Conservation (phyloP, 2,888 invertebrate species). For the Dryadula phaetusa region DNA sequence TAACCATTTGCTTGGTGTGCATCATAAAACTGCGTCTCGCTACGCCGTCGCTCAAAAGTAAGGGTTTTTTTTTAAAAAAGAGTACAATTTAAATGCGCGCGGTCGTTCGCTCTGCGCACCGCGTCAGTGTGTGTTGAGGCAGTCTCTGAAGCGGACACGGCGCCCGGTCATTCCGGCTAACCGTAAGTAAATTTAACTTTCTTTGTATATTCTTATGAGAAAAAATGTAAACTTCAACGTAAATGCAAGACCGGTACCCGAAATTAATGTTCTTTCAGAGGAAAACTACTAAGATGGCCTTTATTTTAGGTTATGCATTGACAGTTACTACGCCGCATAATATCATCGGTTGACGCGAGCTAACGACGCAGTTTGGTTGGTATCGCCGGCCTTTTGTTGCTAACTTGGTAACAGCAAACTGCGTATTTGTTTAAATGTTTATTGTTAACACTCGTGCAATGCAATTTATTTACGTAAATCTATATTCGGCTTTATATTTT, state of each 20-base stretch:
- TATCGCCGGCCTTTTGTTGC: conserved; percentile 75
- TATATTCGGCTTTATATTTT: background rate
- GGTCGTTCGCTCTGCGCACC: conserved; percentile 62
- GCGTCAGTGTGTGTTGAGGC: conserved; percentile 68
- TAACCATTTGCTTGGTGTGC: conserved; percentile 49
- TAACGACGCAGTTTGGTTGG: conserved; percentile 72
- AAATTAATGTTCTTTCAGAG: conserved; percentile 33
- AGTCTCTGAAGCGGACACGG: conserved; percentile 64
- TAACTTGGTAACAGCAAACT: conserved; percentile 69
- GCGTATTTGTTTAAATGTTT: conserved; percentile 63
- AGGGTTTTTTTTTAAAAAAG: conserved; percentile 59
- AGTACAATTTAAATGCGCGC: conserved; percentile 54
- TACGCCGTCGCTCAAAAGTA: conserved; percentile 45
- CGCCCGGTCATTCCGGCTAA: conserved; percentile 52
- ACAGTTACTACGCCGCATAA: conserved; percentile 74
- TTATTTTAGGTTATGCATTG: conserved; percentile 67
- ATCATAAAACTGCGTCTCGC: conserved; percentile 48
- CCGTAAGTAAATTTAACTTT: conserved; percentile 63
- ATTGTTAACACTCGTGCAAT: conserved; percentile 52
- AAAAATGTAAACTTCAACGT: conserved; percentile 50
- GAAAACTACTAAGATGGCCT: conserved; percentile 27
- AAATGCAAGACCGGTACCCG: conserved; percentile 27
- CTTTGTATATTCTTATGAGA: conserved; percentile 56
- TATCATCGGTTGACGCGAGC: conserved; percentile 60
- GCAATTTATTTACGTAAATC: conserved; percentile 24